phyloP scores from a whole-genome alignment of 2,797 vertebrate species.

The Artibeus lituratus region DNA sequence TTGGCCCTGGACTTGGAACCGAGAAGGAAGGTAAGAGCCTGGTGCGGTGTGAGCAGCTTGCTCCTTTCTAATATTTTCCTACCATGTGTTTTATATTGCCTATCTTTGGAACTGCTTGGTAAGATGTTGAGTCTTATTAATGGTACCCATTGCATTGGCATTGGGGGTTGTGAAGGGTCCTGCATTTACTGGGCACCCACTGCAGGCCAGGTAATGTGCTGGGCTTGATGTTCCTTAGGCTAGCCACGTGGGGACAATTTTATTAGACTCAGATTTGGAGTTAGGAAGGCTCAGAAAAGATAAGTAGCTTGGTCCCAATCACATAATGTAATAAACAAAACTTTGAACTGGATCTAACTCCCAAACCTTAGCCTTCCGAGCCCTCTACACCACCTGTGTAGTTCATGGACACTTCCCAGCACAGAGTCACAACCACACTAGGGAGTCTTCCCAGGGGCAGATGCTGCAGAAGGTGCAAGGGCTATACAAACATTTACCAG shows the following conservation, averaged over 20 bases:
- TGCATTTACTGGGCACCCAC: neutral
- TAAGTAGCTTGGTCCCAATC: neutral
- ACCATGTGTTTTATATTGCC: neutral
- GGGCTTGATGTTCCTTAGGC: neutral
- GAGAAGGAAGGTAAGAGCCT: neutral
- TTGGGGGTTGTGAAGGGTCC: neutral
- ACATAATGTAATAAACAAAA: neutral
- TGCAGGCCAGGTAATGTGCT: neutral
- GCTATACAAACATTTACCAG: neutral
- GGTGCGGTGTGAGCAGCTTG: neutral
- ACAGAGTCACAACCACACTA: neutral
- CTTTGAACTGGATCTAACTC: neutral
- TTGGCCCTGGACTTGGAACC: neutral
- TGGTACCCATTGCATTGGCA: neutral
- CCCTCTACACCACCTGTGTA: neutral
- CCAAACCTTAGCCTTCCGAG: neutral
- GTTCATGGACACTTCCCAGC: neutral
- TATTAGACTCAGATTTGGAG: neutral
- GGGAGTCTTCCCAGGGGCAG: neutral
- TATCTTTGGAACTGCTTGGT: neutral
- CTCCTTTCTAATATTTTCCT: neutral
- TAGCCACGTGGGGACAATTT: neutral
- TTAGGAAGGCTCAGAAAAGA: neutral
- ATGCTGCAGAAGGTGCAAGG: neutral
- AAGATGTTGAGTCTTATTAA: neutral